Percentiles rank a stretch among this genome's conserved stretches.
phyloP scores from a whole-genome alignment of 1,140 invertebrate genomes.

The Nymphalis io region DNA sequence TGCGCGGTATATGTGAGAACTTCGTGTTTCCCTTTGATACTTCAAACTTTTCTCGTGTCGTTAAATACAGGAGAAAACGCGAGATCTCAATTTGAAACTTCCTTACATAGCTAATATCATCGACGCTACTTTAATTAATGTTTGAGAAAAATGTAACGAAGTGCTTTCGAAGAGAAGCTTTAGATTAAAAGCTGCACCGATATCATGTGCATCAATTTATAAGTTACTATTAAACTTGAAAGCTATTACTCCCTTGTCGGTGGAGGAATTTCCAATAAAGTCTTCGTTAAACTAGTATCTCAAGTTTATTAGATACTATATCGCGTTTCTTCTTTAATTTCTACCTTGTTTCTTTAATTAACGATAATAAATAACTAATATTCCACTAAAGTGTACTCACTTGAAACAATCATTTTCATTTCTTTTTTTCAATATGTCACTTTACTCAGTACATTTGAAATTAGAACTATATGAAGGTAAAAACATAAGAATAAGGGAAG shows the following conservation, averaged over 20 bases:
- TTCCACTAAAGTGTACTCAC: too few species aligned
- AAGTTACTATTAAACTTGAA: neutral
- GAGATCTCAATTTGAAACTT: neutral
- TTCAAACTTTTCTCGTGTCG: neutral
- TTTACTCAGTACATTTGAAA: too few species aligned
- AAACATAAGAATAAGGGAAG: too few species aligned
- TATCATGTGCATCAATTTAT: neutral
- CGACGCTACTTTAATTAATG: neutral
- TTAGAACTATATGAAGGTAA: too few species aligned
- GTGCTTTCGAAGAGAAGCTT: conserved; percentile 6
- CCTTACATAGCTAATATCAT: neutral
- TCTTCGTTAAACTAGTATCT: too few species aligned
- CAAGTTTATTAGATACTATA: too few species aligned
- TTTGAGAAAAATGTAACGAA: conserved; percentile 6
- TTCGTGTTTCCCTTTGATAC: conserved; percentile 9
- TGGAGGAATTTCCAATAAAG: too few species aligned
- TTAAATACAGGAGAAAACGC: neutral
- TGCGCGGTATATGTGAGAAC: conserved; percentile 26
- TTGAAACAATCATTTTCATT: too few species aligned
- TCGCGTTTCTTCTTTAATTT: too few species aligned
- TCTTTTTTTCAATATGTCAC: too few species aligned
- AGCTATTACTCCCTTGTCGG: neutral
- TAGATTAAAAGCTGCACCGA: neutral
- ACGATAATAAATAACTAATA: too few species aligned
- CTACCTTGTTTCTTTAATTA: too few species aligned